Percentiles rank a stretch among this genome's conserved stretches.
Conservation (phyloP, 2,113 vertebrate species). For the Gymnorhina tibicen region DNA sequence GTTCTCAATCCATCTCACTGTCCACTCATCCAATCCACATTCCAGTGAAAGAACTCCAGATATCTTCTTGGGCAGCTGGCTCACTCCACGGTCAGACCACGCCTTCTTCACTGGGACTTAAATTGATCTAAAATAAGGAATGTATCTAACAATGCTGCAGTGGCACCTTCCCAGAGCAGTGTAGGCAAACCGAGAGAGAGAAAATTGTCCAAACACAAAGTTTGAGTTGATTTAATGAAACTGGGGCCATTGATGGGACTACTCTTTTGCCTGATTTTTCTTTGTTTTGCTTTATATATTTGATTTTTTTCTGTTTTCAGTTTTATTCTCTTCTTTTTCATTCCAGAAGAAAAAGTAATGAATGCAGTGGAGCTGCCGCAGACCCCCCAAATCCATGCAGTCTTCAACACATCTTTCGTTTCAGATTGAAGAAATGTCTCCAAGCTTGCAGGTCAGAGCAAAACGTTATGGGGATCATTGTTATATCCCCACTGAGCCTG, state of each 20-base stretch:
- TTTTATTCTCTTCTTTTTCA: background rate
- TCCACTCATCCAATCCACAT: background rate
- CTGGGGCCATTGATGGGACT: too few species aligned
- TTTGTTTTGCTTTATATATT: background rate
- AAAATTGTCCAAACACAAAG: background rate
- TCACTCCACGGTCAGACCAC: background rate
- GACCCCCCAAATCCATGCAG: background rate
- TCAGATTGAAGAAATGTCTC: background rate
- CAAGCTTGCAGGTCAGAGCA: background rate
- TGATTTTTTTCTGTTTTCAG: background rate
- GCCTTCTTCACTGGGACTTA: background rate
- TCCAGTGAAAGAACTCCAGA: background rate
- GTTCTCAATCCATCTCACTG: background rate
- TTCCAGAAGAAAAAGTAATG: background rate
- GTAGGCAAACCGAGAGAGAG: background rate
- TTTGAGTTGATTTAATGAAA: background rate
- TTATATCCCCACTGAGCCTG: background rate
- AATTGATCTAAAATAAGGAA: background rate
- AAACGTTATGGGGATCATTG: background rate
- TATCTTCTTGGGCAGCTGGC: background rate
- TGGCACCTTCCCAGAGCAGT: background rate
- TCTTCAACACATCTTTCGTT: accelerated
- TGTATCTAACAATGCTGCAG: background rate
- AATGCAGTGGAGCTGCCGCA: background rate
- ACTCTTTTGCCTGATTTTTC: background rate